Evolutionary conservation across 37 sponge, comb jelly and placozoan species (phyloP).

Genomic region (Aphrocallistes beatrix): DNA sequence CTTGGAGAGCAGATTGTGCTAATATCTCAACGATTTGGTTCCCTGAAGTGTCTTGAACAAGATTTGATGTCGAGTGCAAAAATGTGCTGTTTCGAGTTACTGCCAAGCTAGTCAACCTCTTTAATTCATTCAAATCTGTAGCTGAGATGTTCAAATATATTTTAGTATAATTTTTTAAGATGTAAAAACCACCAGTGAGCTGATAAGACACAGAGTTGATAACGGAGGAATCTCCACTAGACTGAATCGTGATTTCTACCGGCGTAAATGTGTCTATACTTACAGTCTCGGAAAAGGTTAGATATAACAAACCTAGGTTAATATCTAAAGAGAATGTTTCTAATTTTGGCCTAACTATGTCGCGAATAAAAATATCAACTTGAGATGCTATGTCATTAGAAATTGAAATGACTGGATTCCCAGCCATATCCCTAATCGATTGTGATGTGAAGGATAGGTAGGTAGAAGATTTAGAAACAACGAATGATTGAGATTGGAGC

Average conservation of each 20-base stretch:
- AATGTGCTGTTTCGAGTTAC: conserved; percentile 23
- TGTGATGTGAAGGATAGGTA: conserved; percentile 36
- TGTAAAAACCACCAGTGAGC: conserved; percentile 50
- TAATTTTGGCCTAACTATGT: conserved; percentile 37
- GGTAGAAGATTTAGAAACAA: conserved; percentile 26
- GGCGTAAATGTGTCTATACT: conserved; percentile 47
- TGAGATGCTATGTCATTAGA: not conserved
- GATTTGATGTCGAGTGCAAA: conserved; percentile 20
- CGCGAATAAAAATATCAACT: conserved; percentile 17
- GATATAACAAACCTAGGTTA: conserved; percentile 32
- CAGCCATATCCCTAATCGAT: conserved; percentile 39
- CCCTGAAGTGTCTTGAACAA: conserved; percentile 59
- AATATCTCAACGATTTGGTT: conserved; percentile 28
- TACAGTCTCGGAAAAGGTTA: conserved; percentile 73
- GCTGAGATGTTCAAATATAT: conserved; percentile 31
- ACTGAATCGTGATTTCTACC: conserved; percentile 27
- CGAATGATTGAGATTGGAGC: conserved; percentile 22
- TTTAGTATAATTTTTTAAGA: conserved; percentile 34
- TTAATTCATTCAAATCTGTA: conserved; percentile 60
- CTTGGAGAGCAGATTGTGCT: conserved; percentile 22
- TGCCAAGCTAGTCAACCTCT: conserved; percentile 40
- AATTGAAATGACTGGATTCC: conserved; percentile 35
- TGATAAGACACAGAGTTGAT: conserved; percentile 9
- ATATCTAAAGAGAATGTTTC: conserved; percentile 46
- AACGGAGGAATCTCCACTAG: not conserved